phyloP scores from a whole-genome alignment of 2,797 vertebrate genomes.

The Phoebastria nigripes region DNA sequence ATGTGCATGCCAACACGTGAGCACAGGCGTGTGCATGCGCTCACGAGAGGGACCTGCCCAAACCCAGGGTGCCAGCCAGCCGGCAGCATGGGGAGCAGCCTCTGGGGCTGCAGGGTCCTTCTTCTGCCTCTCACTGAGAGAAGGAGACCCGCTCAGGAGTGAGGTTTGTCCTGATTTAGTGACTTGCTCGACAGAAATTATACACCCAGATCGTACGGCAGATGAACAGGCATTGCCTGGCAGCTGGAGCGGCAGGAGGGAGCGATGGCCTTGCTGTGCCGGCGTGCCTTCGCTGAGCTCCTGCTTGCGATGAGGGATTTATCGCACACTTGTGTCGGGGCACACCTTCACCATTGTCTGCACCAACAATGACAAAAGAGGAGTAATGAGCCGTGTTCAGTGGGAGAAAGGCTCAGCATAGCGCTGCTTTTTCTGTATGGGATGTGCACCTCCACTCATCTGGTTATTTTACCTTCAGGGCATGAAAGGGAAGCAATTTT shows the following conservation, averaged over 20 bases:
- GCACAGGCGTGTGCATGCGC: not conserved
- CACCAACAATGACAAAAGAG: accelerated
- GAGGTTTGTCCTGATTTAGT: not conserved
- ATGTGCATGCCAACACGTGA: not conserved
- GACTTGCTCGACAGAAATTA: not conserved
- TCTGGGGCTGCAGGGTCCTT: not conserved
- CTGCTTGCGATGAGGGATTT: not conserved
- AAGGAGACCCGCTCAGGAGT: accelerated
- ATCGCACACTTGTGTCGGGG: too few relatives aligned
- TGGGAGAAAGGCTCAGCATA: not conserved
- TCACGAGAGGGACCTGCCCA: not conserved
- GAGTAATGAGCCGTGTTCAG: not conserved
- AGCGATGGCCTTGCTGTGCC: not conserved
- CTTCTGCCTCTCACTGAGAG: not conserved
- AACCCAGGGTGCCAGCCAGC: not conserved
- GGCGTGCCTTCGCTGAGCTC: not conserved
- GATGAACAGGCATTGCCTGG: not conserved
- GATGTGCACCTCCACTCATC: not conserved
- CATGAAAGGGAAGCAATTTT: not conserved
- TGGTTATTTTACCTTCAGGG: not conserved
- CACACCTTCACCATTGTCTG: not conserved
- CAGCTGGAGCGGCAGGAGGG: not conserved
- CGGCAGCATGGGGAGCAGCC: not conserved
- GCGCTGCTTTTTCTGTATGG: not conserved
- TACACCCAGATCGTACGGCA: too few relatives aligned